Evolutionary conservation across 2,888 invertebrate species (phyloP).

Genomic region (Thera obeliscata): DNA sequence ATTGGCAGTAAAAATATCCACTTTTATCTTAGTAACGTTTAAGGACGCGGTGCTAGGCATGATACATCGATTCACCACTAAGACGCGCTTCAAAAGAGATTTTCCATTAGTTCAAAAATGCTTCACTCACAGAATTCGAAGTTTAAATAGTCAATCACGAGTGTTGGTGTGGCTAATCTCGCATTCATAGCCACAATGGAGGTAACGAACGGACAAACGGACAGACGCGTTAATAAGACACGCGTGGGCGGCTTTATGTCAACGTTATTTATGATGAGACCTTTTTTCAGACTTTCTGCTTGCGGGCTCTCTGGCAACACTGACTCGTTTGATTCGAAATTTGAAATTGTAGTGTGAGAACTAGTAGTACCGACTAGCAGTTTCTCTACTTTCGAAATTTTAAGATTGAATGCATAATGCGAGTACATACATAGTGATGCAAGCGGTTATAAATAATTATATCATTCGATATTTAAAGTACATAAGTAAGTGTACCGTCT

Average conservation of each 20-base stretch:
- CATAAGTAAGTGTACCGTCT: constrained; percentile 29
- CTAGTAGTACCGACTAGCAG: neutral
- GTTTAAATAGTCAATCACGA: constrained; percentile 83
- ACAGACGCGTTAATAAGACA: constrained; percentile 81
- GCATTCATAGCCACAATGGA: constrained; percentile 79
- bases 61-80: constrained; percentile 29
- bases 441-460: neutral
- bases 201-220: constrained; percentile 82
- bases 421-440: constrained; percentile 3
- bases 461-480: constrained; percentile 40
- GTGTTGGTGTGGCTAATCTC: constrained; percentile 79
- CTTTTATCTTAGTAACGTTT: constrained; percentile 33
- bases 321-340: constrained; percentile 32
- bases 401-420: neutral
- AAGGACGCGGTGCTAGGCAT: constrained; percentile 20
- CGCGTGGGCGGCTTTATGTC: constrained; percentile 82
- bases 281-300: constrained; percentile 67
- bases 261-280: constrained; percentile 81
- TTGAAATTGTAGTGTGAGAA: constrained; percentile 28
- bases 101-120: constrained; percentile 55
- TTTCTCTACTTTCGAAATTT: constrained; percentile 22
- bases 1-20: constrained; percentile 40
- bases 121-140: constrained; percentile 72
- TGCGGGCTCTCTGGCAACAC: constrained; percentile 51
- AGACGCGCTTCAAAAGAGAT: constrained; percentile 31